A percentile compares a stretch with the other conserved stretches of the same genome.
Evolutionary conservation across 2,888 invertebrate genomes (phyloP).

Genomic region (Myathropa florea): DNA sequence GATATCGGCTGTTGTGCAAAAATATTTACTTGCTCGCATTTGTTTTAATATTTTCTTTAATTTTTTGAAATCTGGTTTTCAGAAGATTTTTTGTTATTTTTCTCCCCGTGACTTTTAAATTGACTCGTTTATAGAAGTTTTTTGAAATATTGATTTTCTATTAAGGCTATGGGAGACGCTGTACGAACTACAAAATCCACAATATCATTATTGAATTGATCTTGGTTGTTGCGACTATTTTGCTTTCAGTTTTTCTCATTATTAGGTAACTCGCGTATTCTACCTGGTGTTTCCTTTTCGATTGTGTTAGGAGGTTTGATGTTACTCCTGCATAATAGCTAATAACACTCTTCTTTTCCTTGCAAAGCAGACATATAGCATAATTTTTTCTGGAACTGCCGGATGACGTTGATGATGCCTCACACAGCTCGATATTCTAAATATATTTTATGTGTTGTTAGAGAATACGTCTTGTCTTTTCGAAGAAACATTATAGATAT

Average conservation of each 20-base stretch:
- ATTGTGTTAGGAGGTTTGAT: no score
- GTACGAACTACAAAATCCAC: no score
- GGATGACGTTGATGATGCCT: neutral
- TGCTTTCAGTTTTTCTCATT: no score
- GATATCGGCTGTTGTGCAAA: neutral
- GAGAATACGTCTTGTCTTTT: no score
- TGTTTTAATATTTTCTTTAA: neutral
- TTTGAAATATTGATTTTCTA: neutral
- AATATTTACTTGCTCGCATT: neutral
- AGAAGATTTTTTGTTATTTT: no score
- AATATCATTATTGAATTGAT: no score
- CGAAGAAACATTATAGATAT: no score
- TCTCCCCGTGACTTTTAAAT: neutral
- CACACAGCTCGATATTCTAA: neutral
- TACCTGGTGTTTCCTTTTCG: no score
- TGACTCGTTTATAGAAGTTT: neutral
- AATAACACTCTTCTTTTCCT: constrained; percentile 72
- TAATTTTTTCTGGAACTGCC: neutral
- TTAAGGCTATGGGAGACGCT: no score
- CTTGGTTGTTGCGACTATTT: no score
- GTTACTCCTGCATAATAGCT: constrained; percentile 25
- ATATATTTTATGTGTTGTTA: neutral
- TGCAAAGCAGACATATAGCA: neutral
- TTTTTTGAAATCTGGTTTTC: neutral
- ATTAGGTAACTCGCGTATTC: no score